phyloP scores from a whole-genome alignment of 2,113 vertebrate genomes.

The Bufo bufo region DNA sequence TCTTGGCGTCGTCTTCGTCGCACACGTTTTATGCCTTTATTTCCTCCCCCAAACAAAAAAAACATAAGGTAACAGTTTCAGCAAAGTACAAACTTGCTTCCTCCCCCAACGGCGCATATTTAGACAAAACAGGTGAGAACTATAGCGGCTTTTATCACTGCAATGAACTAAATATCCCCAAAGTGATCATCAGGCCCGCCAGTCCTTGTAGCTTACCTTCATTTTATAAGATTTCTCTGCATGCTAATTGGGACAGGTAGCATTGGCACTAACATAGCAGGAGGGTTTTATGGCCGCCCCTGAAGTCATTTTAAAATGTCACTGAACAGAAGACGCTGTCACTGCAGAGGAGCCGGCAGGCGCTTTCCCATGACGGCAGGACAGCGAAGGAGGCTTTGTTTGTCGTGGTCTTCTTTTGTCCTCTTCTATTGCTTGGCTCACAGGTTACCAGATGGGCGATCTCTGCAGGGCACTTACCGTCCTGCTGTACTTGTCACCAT shows the following conservation, averaged over 20 bases:
- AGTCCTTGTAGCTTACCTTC: not conserved
- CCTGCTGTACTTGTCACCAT: constrained; percentile 48
- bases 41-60: constrained; percentile 6
- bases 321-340: constrained; percentile 6
- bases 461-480: constrained; percentile 43
- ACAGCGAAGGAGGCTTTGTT: constrained; percentile 3
- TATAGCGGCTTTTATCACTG: constrained; percentile 7
- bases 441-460: constrained; percentile 52
- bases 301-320: constrained; percentile 33
- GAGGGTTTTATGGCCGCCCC: not conserved
- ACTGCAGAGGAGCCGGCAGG: not conserved
- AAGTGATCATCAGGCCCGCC: not conserved
- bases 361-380: not conserved
- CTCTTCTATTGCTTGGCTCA: constrained; percentile 34
- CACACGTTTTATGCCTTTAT: not conserved
- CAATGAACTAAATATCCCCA: constrained; percentile 31
- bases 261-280: not conserved
- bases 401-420: constrained; percentile 6
- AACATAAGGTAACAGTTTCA: constrained; percentile 20
- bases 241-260: constrained; percentile 45
- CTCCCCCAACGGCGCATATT: constrained; percentile 23
- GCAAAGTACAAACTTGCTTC: constrained; percentile 20
- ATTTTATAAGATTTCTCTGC: constrained; percentile 28
- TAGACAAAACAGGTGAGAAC: constrained; percentile 1
- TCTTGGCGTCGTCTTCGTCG: not conserved